Conservation (phyloP, 2,888 invertebrate genomes). For the Rhagonycha fulva region DNA sequence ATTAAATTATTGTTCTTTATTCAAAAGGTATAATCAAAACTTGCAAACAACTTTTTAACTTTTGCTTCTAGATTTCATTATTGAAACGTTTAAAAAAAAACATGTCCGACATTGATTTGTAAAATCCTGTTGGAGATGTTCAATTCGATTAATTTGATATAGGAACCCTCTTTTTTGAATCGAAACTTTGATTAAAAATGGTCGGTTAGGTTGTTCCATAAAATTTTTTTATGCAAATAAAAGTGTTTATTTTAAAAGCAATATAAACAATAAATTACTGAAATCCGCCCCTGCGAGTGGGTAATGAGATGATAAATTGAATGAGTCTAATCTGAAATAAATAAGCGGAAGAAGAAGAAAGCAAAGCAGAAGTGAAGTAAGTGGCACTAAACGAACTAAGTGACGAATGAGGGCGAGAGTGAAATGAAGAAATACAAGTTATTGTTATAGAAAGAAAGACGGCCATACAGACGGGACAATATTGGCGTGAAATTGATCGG, state of each 20-base stretch:
- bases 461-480: slow-evolving; percentile 47
- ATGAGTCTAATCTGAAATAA: slow-evolving; percentile 56
- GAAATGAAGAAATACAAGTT: slow-evolving; percentile 26
- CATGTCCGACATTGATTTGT: background rate
- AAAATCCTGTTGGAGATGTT: slow-evolving; percentile 8
- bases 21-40: slow-evolving; percentile 35
- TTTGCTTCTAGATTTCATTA: background rate
- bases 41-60: slow-evolving; percentile 18
- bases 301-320: slow-evolving; percentile 57
- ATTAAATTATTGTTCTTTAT: slow-evolving; percentile 49
- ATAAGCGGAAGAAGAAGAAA: slow-evolving; percentile 54
- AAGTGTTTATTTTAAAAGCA: background rate
- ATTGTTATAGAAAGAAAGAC: slow-evolving; percentile 28
- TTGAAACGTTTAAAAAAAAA: background rate
- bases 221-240: background rate
- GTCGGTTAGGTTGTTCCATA: background rate
- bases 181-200: background rate
- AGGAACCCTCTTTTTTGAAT: slow-evolving; percentile 32
- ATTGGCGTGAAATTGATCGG: slow-evolving; percentile 57
- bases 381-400: slow-evolving; percentile 54
- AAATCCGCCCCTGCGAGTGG: slow-evolving; percentile 25
- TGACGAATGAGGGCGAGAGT: slow-evolving; percentile 49
- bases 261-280: slow-evolving; percentile 23
- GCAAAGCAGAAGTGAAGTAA: slow-evolving; percentile 52
- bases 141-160: slow-evolving; percentile 16